Percentiles rank a stretch among this genome's conserved stretches.
Conservation (phyloP, 64 coral and sea anemone species). For the Montipora capricornis region DNA sequence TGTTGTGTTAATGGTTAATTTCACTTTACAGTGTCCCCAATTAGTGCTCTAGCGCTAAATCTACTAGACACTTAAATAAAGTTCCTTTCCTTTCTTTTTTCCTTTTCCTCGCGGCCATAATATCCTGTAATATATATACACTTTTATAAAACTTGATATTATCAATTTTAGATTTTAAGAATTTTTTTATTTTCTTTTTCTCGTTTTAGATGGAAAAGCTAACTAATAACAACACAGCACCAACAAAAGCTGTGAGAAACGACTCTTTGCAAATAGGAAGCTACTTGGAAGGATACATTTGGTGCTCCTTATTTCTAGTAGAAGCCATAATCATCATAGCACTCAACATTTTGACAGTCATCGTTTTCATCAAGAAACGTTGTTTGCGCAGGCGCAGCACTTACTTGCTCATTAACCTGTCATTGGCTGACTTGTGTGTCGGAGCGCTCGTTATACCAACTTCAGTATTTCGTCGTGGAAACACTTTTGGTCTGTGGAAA, state of each 20-base stretch:
- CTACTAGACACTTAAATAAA: no score
- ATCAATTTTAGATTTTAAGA: no score
- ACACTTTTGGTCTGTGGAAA: conserved; percentile 18
- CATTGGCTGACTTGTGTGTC: background rate
- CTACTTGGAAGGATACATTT: background rate
- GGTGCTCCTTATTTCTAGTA: conserved; percentile 6
- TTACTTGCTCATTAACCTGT: conserved; percentile 23
- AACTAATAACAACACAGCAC: no score
- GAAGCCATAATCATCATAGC: conserved; percentile 3
- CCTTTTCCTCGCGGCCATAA: no score
- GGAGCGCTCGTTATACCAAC: conserved; percentile 18
- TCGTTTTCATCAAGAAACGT: background rate
- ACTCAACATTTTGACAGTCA: conserved; percentile 6
- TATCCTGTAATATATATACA: no score
- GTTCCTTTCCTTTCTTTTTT: no score
- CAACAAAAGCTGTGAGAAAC: background rate
- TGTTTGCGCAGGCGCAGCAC: conserved; percentile 24
- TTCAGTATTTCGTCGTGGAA: background rate
- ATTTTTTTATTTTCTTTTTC: no score
- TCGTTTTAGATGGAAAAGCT: no score
- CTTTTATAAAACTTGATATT: no score
- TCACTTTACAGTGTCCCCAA: no score
- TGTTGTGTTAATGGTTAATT: no score
- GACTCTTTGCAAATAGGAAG: background rate
- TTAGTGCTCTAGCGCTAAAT: no score